These are phyloP conservation scores for Pammene aurita DNA, from an alignment of 2,888 invertebrate species.

Conservation along the genomic window DNA sequence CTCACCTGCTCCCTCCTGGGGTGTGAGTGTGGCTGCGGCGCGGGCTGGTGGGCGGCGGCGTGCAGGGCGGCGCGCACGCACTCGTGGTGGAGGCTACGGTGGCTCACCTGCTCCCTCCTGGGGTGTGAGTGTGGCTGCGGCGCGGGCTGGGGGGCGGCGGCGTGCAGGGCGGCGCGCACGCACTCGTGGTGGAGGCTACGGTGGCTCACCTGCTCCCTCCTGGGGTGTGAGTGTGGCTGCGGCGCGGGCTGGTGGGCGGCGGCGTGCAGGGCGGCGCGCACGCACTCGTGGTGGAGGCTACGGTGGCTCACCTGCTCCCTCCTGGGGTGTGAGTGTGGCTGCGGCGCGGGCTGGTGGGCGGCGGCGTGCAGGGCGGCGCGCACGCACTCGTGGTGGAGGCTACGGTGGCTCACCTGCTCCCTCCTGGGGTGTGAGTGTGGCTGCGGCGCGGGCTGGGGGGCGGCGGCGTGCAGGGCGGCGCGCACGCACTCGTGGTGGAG, in stretches of 20 bases:
- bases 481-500: constrained; percentile 91
- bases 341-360: constrained; percentile 1
- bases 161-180: constrained; percentile 52
- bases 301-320: not conserved
- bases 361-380: constrained; percentile 13
- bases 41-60: no score
- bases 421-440: constrained; percentile 27
- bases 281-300: constrained; percentile 88
- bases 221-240: not conserved
- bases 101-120: constrained; percentile 66
- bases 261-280: constrained; percentile 91
- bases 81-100: constrained; percentile 89
- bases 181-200: constrained; percentile 67
- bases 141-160: constrained; percentile 71
- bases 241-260: constrained; percentile 27
- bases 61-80: constrained; percentile 91
- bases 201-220: constrained; percentile 73
- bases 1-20: no score
- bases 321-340: not conserved
- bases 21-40: no score
- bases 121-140: constrained; percentile 85
- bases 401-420: not conserved
- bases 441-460: constrained; percentile 46
- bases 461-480: constrained; percentile 90
- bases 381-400: not conserved